These are phyloP conservation scores for Hyperoplus lanceolatus DNA, from an alignment of 2,797 vertebrate species.

Conservation along the genomic window DNA sequence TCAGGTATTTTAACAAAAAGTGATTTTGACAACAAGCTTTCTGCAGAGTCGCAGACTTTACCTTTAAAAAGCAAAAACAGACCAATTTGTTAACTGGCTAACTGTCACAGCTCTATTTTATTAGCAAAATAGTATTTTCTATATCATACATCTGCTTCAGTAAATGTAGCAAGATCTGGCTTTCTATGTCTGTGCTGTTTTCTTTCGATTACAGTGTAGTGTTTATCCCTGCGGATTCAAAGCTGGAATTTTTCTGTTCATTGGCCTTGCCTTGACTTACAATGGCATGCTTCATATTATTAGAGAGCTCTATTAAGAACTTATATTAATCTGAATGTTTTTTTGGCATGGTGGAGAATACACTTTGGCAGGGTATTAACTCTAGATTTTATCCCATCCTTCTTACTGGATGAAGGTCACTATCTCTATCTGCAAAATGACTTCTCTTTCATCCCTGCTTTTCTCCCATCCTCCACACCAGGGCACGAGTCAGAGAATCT, in stretches of 20 bases:
- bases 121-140: constrained; percentile 14
- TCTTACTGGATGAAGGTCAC: constrained; percentile 83
- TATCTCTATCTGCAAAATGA: constrained; percentile 81
- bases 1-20: too few species aligned
- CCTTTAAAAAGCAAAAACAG: not conserved
- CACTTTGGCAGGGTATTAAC: constrained; percentile 82
- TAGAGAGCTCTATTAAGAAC: constrained; percentile 62
- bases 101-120: not conserved
- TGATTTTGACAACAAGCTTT: too few species aligned
- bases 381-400: constrained; percentile 80
- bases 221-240: constrained; percentile 54
- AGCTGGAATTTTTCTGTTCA: constrained; percentile 52
- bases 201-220: constrained; percentile 39
- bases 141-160: constrained; percentile 15
- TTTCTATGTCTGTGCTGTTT: constrained; percentile 36
- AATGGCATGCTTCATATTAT: constrained; percentile 69
- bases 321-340: constrained; percentile 74
- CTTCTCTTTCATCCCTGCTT: constrained; percentile 79
- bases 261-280: constrained; percentile 65
- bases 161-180: constrained; percentile 15
- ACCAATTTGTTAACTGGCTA: not conserved
- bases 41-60: not conserved
- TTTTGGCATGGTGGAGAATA: constrained; percentile 75
- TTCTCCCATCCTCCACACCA: constrained; percentile 78
- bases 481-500: constrained; percentile 84